A percentile compares a stretch with the other conserved stretches of the same genome.
phyloP scores from a whole-genome alignment of 2,888 invertebrate species.

The Drosophila testacea region DNA sequence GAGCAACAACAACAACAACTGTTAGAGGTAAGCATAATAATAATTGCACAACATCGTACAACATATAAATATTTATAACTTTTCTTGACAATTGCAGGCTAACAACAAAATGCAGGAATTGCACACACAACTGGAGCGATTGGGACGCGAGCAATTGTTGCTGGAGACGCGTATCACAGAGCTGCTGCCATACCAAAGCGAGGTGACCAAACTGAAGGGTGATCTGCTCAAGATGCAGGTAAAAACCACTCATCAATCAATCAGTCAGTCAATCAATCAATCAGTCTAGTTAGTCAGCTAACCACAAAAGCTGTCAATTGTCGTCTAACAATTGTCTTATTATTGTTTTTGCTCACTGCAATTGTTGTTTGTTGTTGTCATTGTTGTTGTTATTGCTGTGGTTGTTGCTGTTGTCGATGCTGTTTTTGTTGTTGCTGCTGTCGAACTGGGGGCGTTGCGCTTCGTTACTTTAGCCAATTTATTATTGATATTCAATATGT shows the following conservation, averaged over 20 bases:
- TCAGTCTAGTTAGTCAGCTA: conserved; percentile 32
- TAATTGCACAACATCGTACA: too few species aligned
- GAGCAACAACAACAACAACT: conserved; percentile 81
- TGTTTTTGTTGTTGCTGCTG: conserved; percentile 7
- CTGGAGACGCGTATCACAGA: conserved; percentile 88
- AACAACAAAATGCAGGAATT: conserved; percentile 87
- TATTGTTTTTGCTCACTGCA: conserved; percentile 34
- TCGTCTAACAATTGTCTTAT: conserved; percentile 34
- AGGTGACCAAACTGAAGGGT: conserved; percentile 88
- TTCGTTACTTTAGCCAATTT: conserved; percentile 65
- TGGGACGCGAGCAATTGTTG: conserved; percentile 88
- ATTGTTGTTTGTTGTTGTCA: conserved; percentile 27
- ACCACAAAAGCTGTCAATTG: conserved; percentile 54
- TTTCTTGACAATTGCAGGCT: conserved; percentile 67
- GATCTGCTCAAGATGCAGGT: conserved; percentile 91
- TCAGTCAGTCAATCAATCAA: conserved; percentile 11
- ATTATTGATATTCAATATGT: conserved; percentile 72
- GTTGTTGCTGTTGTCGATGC: conserved; percentile 7
- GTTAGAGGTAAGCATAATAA: conserved; percentile 69
- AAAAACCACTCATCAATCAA: conserved; percentile 33
- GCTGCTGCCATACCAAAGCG: conserved; percentile 88
- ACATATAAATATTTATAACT: background rate
- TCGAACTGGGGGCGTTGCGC: conserved; percentile 62
- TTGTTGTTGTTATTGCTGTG: background rate
- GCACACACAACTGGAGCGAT: conserved; percentile 88